phyloP scores from a whole-genome alignment of 2,888 invertebrate species.

The Cyclophora punctaria region DNA sequence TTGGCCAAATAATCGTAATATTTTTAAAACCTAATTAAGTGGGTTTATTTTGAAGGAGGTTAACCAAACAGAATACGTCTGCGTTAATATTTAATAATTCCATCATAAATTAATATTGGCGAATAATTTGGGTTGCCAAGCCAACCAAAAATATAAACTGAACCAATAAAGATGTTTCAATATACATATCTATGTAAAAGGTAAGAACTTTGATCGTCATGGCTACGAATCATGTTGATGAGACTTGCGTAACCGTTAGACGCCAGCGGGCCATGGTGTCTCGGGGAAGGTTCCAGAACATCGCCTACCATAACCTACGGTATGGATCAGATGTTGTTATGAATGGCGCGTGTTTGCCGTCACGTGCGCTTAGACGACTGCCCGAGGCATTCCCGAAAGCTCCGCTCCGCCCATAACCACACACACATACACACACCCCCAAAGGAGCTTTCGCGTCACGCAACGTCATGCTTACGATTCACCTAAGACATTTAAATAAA shows the following conservation, averaged over 20 bases:
- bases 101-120: too few species aligned
- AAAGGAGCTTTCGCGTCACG: constrained; percentile 35
- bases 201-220: too few species aligned
- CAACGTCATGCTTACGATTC: constrained; percentile 21
- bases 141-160: too few species aligned
- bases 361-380: constrained; percentile 44
- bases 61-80: too few species aligned
- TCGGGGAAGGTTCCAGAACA: constrained; percentile 9
- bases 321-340: constrained; percentile 6
- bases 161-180: too few species aligned
- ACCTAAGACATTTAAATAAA: constrained; percentile 5
- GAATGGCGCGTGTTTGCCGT: constrained; percentile 39
- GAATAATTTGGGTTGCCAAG: too few species aligned
- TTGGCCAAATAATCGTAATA: too few species aligned
- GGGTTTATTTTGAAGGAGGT: too few species aligned
- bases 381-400: constrained; percentile 36
- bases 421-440: constrained; percentile 23
- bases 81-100: too few species aligned
- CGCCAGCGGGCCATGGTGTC: not conserved
- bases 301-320: constrained; percentile 10
- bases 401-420: constrained; percentile 33
- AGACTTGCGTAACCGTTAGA: not conserved
- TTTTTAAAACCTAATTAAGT: too few species aligned
- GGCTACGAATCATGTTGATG: too few species aligned
- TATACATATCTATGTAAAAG: too few species aligned